Evolutionary conservation across 2,113 vertebrate species (phyloP), one percentile per base, ranked within the genome.

Genomic region (Haemorhous mexicanus): DNA sequence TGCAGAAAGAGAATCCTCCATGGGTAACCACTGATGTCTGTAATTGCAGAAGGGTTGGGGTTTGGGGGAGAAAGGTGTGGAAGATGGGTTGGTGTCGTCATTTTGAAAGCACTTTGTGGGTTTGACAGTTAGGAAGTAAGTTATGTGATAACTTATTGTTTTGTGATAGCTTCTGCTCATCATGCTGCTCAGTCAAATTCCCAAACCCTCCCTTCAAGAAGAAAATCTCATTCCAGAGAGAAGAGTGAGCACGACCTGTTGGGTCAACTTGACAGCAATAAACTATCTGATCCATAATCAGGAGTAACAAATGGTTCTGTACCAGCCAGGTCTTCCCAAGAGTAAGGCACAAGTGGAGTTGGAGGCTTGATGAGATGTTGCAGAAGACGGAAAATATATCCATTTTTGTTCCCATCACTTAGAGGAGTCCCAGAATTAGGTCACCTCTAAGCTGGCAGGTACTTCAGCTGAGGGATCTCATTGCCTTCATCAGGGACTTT

Each of bases 1-100:
- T 91, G 44, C 74, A 84, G 85, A 64, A 95, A 88, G 80, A 78
- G 88, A 93, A 79, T 90, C 52, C 90, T 87, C 87, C 75, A 90
- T 44, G 41, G 81, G 75, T 80, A 94, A 80, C 77, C 78, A 46
- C 87, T 74, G 76, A 62, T 32, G 49, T 58, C 23, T 37, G 58
- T 52, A 85, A 44, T 28, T 91, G 64, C 47, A 70, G 66, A 61
- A 84, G 58, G 39, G 26, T 11, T 70, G 52, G 52, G 37, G 23
- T 27, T 83, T 59, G n/a, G 3, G 1, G 2, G 16, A 5, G 15
- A 70, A 50, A 58, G 63, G 7, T 52, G 39, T 20, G 39, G 69
- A 69, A 84, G 84, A n/a, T 59, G 32, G 23, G 46, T 53, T 88
- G 72, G 44, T 73, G 26, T 21, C 7, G 4, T 68, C 64, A 55